Percentiles rank a stretch among this genome's conserved stretches.
Evolutionary conservation across 1,140 invertebrate genomes (phyloP).

Genomic region (silkworm (Bombyx mori)): ASM3026992v2 NC_085132.1:5149501-5150000

Average conservation of each 20-base stretch:
- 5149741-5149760: conserved; percentile 13
- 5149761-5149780: conserved; percentile 6
- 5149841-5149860: too few species aligned
- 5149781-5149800: too few species aligned
- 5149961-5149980: too few species aligned
- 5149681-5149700: conserved; percentile 65
- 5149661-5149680: conserved; percentile 44
- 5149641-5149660: conserved; percentile 32
- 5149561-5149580: neutral
- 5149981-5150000: too few species aligned
- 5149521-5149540: conserved; percentile 1
- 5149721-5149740: conserved; percentile 32
- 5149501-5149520: conserved; percentile 7
- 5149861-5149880: too few species aligned
- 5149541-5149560: neutral
- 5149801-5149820: too few species aligned
- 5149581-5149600: neutral
- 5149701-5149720: conserved; percentile 45
- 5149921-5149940: too few species aligned
- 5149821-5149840: too few species aligned
- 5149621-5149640: conserved; percentile 15
- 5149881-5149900: too few species aligned
- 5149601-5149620: neutral
- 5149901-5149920: too few species aligned
- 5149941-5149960: too few species aligned